These are phyloP conservation scores for Sminthurides aquaticus DNA, from an alignment of 2,888 invertebrate species.

Conservation along the genomic window DNA sequence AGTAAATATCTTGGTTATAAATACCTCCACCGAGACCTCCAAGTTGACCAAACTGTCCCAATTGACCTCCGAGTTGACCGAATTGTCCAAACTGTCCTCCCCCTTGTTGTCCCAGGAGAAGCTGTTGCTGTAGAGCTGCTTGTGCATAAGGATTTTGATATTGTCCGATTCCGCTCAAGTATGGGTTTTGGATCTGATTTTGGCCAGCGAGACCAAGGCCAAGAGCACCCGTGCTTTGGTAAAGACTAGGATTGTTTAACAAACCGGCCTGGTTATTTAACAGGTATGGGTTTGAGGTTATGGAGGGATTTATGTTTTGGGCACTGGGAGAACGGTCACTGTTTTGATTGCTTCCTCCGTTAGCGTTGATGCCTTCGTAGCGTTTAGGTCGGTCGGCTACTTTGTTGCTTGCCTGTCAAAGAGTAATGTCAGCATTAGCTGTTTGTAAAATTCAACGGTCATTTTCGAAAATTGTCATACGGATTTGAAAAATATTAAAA, in stretches of 20 bases:
- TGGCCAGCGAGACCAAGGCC: constrained; percentile 8
- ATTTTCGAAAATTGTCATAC: neutral
- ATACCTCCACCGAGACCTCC: neutral
- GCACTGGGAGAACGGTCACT: constrained; percentile 16
- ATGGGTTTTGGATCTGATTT: constrained; percentile 5
- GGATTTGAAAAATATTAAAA: too few relatives aligned
- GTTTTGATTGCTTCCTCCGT: neutral
- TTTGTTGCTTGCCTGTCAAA: neutral
- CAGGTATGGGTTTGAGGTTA: constrained; percentile 11
- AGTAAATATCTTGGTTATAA: constrained; percentile 7
- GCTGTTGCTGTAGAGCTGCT: neutral
- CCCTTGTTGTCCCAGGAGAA: constrained; percentile 9
- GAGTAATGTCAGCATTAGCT: neutral
- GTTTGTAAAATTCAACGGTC: neutral
- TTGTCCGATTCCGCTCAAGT: constrained; percentile 4
- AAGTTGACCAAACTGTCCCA: constrained; percentile 6
- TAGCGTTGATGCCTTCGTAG: neutral
- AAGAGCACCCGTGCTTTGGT: neutral
- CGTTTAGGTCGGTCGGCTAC: constrained; percentile 10
- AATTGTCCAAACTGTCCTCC: constrained; percentile 1
- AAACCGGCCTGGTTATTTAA: constrained; percentile 12
- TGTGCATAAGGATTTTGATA: constrained; percentile 3
- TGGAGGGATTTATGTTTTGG: constrained; percentile 14
- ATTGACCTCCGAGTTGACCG: neutral
- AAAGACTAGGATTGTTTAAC: constrained; percentile 8